Conservation (phyloP, 1,140 invertebrate species). For the Teleopsis dalmanni region DNA sequence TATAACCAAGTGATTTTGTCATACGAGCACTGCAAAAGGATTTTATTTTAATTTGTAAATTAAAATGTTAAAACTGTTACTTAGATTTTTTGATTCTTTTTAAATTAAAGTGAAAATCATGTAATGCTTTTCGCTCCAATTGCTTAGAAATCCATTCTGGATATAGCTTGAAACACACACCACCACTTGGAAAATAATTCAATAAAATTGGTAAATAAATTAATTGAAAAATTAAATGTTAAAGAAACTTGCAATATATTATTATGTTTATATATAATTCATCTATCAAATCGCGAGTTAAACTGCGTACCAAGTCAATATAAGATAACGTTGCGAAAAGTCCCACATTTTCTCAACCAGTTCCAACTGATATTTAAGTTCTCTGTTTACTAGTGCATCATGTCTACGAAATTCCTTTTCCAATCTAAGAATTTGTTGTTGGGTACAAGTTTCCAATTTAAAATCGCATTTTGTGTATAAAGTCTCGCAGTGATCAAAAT, state of each 20-base stretch:
- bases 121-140: neutral
- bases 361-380: constrained; percentile 3
- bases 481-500: constrained; percentile 10
- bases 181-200: neutral
- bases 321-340: constrained; percentile 8
- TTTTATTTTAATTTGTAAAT: neutral
- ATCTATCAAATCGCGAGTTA: neutral
- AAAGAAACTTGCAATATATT: neutral
- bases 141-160: neutral
- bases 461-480: constrained; percentile 14
- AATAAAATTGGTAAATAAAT: neutral
- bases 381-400: neutral
- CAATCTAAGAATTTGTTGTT: constrained; percentile 4
- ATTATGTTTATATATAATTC: neutral
- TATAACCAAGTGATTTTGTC: neutral
- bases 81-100: neutral
- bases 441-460: constrained; percentile 6
- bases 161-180: no score
- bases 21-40: constrained; percentile 6
- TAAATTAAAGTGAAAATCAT: neutral
- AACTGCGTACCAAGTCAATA: constrained; percentile 8
- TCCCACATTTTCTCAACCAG: constrained; percentile 5
- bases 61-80: neutral
- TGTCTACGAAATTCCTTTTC: constrained; percentile 2
- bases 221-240: neutral